A percentile compares a stretch with the other conserved stretches of the same genome.
Evolutionary conservation across 2,113 vertebrate genomes (phyloP).

Genomic region (Apteryx owenii): DNA sequence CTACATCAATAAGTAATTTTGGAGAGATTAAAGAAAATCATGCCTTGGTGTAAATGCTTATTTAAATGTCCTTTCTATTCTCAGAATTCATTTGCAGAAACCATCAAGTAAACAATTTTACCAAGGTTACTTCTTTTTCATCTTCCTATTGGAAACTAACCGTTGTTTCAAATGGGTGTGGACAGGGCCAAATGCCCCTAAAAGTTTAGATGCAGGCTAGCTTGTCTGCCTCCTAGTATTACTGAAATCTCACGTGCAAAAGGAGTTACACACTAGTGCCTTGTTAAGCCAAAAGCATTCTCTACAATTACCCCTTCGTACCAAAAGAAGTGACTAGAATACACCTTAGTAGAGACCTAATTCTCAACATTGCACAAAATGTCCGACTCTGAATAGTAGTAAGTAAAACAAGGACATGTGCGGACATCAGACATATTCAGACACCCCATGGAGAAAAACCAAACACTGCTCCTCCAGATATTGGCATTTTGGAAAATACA

Average conservation of each 20-base stretch:
- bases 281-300: background rate
- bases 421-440: background rate
- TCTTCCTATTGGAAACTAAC: background rate
- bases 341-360: background rate
- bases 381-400: background rate
- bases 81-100: background rate
- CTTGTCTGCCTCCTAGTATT: background rate
- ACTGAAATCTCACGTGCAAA: background rate
- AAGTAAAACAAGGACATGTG: background rate
- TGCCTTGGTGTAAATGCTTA: constrained; percentile 35
- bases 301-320: background rate
- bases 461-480: background rate
- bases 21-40: constrained; percentile 41
- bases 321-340: background rate
- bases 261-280: background rate
- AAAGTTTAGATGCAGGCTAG: background rate
- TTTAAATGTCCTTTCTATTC: constrained; percentile 11
- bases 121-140: background rate
- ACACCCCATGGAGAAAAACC: background rate
- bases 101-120: background rate
- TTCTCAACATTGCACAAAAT: background rate
- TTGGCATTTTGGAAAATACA: background rate
- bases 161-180: background rate
- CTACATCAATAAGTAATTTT: constrained; percentile 3
- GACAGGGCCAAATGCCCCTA: background rate